Conservation (phyloP, 2,113 vertebrate species). For the Elaphurus davidianus region DNA sequence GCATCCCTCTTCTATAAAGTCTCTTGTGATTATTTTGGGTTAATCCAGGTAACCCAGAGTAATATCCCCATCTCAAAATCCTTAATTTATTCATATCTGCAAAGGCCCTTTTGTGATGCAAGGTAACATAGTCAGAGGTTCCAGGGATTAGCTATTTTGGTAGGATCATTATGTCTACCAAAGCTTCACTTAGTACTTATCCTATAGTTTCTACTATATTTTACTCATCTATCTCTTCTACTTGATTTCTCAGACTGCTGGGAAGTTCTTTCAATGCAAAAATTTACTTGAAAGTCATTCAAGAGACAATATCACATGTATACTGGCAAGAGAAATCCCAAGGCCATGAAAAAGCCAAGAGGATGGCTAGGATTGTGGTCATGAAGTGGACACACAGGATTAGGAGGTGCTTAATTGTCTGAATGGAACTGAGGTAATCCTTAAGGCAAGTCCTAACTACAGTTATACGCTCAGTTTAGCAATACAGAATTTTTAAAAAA, state of each 20-base stretch:
- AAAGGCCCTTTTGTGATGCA: neutral
- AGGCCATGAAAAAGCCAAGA: neutral
- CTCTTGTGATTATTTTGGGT: neutral
- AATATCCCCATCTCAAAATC: neutral
- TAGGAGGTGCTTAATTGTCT: neutral
- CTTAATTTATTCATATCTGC: neutral
- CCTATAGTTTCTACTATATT: neutral
- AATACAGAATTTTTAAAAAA: neutral
- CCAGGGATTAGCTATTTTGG: neutral
- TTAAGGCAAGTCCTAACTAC: neutral
- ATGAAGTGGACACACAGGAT: neutral
- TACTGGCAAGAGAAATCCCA: neutral
- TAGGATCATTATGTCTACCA: neutral
- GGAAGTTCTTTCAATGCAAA: neutral
- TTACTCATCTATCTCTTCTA: neutral
- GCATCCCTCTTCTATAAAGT: neutral
- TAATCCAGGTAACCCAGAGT: neutral
- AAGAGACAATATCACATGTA: neutral
- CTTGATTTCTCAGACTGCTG: slow-evolving; percentile 8
- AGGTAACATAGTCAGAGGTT: neutral
- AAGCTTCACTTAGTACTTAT: neutral
- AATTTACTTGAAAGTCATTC: neutral
- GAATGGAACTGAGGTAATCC: neutral
- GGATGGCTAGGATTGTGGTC: neutral
- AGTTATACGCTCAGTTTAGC: neutral